phyloP scores from a whole-genome alignment of 2,797 vertebrate genomes.

The Neosalanx taihuensis region DNA sequence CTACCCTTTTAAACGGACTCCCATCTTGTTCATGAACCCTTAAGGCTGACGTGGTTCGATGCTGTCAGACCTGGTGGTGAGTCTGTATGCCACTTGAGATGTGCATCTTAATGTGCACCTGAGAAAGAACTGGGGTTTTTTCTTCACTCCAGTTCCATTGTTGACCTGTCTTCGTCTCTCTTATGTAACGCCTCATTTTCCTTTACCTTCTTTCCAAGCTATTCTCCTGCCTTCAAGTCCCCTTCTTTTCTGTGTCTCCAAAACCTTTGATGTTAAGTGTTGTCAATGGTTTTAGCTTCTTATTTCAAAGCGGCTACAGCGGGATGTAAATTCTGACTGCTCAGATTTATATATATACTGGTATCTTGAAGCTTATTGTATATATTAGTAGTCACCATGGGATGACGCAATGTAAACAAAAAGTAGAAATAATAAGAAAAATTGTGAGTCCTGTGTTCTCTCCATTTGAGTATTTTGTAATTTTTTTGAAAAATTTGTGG shows the following conservation, averaged over 20 bases:
- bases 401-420: constrained; percentile 99
- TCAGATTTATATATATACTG: constrained; percentile 97
- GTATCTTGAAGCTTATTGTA: constrained; percentile 99
- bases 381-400: constrained; percentile 99
- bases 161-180: constrained; percentile 55
- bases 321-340: constrained; percentile 96
- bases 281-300: constrained; percentile 93
- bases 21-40: constrained; percentile 49
- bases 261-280: constrained; percentile 95
- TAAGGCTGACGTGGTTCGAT: constrained; percentile 42
- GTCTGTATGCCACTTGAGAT: constrained; percentile 22
- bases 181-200: constrained; percentile 55
- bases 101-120: constrained; percentile 40
- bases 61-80: constrained; percentile 42
- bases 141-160: constrained; percentile 56
- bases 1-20: constrained; percentile 54
- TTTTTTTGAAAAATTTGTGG: constrained; percentile 99
- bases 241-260: constrained; percentile 83
- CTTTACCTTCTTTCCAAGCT: constrained; percentile 46
- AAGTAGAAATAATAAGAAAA: constrained; percentile 97
- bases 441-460: constrained; percentile 99
- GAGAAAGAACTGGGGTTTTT: constrained; percentile 39
- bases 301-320: constrained; percentile 91
- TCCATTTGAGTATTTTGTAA: constrained; percentile 99
- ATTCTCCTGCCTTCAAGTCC: constrained; percentile 62